phyloP scores from a whole-genome alignment of 1,140 invertebrate species.

The Caenorhabditis remanei region DNA sequence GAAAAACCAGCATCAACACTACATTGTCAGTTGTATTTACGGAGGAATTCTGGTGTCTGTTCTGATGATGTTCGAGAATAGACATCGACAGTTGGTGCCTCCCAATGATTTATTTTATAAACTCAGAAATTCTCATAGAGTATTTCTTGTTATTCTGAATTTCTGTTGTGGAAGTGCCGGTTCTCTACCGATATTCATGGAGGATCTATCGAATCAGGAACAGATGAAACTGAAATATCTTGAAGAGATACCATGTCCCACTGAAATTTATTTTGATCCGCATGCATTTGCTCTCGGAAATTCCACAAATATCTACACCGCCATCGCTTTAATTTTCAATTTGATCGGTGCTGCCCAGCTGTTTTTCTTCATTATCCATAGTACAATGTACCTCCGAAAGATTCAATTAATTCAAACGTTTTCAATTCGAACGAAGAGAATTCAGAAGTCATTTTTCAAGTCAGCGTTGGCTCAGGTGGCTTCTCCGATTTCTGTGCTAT shows the following conservation, averaged over 20 bases:
- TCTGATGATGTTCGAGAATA: not conserved
- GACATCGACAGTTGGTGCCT: not conserved
- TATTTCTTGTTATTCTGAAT: not conserved
- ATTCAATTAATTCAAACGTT: not conserved
- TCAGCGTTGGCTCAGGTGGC: not conserved
- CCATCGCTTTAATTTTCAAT: not conserved
- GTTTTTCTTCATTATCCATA: not conserved
- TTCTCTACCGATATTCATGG: not conserved
- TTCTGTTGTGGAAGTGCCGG: not conserved
- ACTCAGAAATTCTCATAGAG: not conserved
- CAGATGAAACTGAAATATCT: not conserved
- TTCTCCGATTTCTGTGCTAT: not conserved
- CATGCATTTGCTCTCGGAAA: not conserved
- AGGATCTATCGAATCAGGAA: not conserved
- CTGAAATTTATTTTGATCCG: not conserved
- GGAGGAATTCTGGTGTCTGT: not conserved
- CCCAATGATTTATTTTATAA: not conserved
- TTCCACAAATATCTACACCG: not conserved
- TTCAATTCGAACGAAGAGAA: not conserved
- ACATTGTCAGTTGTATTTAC: not conserved
- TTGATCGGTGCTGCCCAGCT: not conserved
- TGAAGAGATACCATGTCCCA: not conserved
- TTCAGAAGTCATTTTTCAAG: not conserved
- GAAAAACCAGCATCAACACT: not conserved
- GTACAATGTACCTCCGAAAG: not conserved